Conservation (phyloP, 2,797 vertebrate genomes). For the Danio choprae region DNA sequence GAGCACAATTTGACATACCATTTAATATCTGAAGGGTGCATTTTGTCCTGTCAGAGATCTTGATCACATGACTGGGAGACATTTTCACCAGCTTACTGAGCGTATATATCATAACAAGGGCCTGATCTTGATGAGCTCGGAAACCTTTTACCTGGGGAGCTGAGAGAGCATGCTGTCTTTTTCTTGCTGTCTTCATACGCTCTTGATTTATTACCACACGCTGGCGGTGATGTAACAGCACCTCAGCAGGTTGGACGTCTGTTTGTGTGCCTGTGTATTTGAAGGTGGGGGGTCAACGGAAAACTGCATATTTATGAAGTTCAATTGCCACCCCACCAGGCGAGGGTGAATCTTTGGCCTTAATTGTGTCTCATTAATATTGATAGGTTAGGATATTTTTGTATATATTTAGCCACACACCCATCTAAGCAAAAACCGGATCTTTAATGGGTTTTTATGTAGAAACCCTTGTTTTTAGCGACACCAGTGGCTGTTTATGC, state of each 20-base stretch:
- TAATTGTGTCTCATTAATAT: conserved; percentile 68
- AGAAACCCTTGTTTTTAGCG: too few species aligned
- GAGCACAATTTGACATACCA: conserved; percentile 11
- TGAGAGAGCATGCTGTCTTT: conserved; percentile 50
- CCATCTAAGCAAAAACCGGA: neutral
- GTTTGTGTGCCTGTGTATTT: conserved; percentile 38
- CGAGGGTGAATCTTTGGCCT: conserved; percentile 54
- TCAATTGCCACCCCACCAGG: conserved; percentile 56
- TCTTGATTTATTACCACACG: conserved; percentile 33
- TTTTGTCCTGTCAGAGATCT: conserved; percentile 32
- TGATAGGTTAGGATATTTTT: conserved; percentile 53
- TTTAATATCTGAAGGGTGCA: conserved; percentile 24
- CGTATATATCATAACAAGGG: conserved; percentile 38
- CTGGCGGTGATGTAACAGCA: conserved; percentile 34
- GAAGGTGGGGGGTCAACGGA: conserved; percentile 45
- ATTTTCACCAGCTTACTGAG: conserved; percentile 39
- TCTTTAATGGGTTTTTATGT: neutral
- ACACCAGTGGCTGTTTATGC: too few species aligned
- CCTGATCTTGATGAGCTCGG: conserved; percentile 46
- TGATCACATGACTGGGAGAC: conserved; percentile 43
- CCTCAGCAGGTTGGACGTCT: conserved; percentile 35
- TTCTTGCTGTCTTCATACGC: conserved; percentile 49
- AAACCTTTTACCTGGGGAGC: conserved; percentile 51
- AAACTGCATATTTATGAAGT: conserved; percentile 64
- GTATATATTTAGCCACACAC: conserved; percentile 19